These are phyloP conservation scores for Neofelis nebulosa DNA, from an alignment of 2,113 vertebrate genomes.

Conservation along the genomic window DNA sequence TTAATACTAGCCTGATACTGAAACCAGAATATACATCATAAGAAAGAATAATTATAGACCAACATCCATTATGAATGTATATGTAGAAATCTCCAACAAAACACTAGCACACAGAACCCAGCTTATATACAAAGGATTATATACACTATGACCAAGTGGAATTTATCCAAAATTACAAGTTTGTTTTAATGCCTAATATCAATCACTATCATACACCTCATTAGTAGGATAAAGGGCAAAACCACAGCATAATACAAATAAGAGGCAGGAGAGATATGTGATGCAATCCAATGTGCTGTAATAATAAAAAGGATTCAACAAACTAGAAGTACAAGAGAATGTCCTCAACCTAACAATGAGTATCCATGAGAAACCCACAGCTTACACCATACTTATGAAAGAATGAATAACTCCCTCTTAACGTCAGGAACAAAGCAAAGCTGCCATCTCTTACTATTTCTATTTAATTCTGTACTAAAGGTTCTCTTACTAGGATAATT, in stretches of 20 bases:
- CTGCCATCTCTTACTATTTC: neutral
- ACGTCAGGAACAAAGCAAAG: neutral
- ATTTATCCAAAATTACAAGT: neutral
- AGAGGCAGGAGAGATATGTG: neutral
- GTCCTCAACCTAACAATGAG: neutral
- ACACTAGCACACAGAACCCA: neutral
- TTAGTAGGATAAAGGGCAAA: neutral
- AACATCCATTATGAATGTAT: neutral
- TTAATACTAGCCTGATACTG: neutral
- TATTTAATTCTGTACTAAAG: neutral
- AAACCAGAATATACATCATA: neutral
- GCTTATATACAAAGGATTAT: neutral
- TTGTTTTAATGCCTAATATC: neutral
- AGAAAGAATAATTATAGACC: neutral
- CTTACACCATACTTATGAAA: neutral
- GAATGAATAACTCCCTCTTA: neutral
- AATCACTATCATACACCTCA: neutral
- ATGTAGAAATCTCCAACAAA: neutral
- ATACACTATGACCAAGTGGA: neutral
- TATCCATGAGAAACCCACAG: neutral
- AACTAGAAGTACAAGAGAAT: neutral
- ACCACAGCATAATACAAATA: neutral
- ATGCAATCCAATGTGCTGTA: neutral
- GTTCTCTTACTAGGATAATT: neutral
- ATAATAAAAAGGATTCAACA: neutral